Conservation (phyloP, 2,113 vertebrate genomes). For the Myotis davidii region DNA sequence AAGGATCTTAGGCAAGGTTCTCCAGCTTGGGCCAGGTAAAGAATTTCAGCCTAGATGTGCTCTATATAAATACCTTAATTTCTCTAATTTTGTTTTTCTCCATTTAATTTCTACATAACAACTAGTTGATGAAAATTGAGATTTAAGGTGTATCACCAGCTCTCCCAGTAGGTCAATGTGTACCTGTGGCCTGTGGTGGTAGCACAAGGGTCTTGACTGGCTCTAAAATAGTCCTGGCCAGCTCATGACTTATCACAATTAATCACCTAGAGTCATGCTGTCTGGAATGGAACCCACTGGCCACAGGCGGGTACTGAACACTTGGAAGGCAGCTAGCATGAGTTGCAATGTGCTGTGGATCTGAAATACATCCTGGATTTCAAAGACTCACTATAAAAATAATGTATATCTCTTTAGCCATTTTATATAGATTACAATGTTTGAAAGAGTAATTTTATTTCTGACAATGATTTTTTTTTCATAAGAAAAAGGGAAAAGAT, state of each 20-base stretch:
- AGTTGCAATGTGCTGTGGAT: background rate
- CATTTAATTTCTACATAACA: background rate
- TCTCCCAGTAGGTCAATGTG: background rate
- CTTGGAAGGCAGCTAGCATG: background rate
- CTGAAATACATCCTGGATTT: slow-evolving; percentile 4
- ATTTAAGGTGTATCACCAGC: background rate
- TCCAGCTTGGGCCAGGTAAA: background rate
- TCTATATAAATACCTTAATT: background rate
- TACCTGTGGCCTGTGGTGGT: background rate
- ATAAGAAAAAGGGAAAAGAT: background rate
- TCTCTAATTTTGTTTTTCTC: background rate
- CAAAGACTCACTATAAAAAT: background rate
- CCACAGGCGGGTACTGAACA: background rate
- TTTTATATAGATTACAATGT: background rate
- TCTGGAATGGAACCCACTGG: background rate
- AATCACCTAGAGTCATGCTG: background rate
- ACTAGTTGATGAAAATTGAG: slow-evolving; percentile 6
- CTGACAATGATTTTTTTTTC: background rate
- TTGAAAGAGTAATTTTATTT: slow-evolving; percentile 44
- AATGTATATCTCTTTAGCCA: background rate
- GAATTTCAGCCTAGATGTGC: background rate
- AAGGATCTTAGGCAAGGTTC: background rate
- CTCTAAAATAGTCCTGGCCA: background rate
- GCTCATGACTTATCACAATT: background rate
- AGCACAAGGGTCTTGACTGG: background rate